Conservation (phyloP, 2,113 vertebrate species). For the Acanthochromis polyacanthus region DNA sequence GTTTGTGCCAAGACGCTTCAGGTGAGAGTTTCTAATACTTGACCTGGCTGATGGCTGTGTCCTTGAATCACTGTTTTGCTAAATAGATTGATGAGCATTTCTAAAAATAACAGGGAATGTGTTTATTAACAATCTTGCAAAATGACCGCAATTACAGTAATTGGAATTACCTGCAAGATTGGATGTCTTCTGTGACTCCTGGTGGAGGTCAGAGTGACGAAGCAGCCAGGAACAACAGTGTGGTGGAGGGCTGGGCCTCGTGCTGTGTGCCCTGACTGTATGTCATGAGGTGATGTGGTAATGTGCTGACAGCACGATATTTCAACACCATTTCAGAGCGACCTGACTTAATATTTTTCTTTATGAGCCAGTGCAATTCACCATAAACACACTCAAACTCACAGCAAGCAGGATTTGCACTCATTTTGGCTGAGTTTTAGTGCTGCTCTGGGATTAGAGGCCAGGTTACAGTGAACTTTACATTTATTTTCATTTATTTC, state of each 20-base stretch:
- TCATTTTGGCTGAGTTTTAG: conserved; percentile 6
- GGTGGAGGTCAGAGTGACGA: conserved; percentile 7
- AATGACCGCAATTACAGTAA: conserved; percentile 60
- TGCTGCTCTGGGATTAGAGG: conserved; percentile 14
- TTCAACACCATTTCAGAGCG: conserved; percentile 59
- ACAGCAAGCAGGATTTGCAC: conserved; percentile 8
- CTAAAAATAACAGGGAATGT: conserved; percentile 25
- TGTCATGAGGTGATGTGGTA: conserved; percentile 65
- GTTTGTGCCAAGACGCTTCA: neutral
- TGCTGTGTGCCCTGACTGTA: conserved; percentile 43
- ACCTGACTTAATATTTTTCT: conserved; percentile 44
- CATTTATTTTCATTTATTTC: neutral
- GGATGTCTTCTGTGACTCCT: conserved; percentile 46
- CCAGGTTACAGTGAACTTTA: neutral
- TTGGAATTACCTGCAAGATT: conserved; percentile 47
- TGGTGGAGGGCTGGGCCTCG: conserved; percentile 41
- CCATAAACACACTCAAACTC: conserved; percentile 52
- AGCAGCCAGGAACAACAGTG: conserved; percentile 60
- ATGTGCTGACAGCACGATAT: conserved; percentile 67
- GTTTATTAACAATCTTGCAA: conserved; percentile 8
- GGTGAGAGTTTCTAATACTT: neutral
- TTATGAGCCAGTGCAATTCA: conserved; percentile 34
- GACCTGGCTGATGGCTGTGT: conserved; percentile 11
- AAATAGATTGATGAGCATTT: conserved; percentile 32
- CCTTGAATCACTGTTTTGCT: conserved; percentile 23